Percentiles rank a stretch among this genome's conserved stretches.
Conservation (phyloP, 2,888 invertebrate species). For the Microplitis manilae region DNA sequence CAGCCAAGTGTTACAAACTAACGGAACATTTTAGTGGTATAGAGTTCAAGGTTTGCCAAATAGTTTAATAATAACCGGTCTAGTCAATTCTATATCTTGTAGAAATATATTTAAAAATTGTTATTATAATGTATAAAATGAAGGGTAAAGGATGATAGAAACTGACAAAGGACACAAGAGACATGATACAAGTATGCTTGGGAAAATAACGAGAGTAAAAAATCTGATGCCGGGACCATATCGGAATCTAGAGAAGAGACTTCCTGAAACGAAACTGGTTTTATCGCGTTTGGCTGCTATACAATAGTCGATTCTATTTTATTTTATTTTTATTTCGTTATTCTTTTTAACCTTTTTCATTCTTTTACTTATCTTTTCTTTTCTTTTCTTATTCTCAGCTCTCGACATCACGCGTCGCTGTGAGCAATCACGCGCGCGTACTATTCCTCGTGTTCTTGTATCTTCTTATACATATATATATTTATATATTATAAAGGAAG, state of each 20-base stretch:
- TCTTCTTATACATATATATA: not conserved
- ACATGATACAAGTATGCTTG: not conserved
- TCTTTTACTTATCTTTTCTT: not conserved
- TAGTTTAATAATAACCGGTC: not conserved
- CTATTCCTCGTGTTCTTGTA: not conserved
- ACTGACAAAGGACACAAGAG: constrained; percentile 10
- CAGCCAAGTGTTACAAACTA: constrained; percentile 27
- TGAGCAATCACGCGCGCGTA: constrained; percentile 15
- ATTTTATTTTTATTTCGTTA: not conserved
- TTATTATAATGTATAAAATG: not conserved
- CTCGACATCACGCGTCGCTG: constrained; percentile 5
- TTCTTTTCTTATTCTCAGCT: constrained; percentile 8
- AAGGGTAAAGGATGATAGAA: constrained; percentile 1
- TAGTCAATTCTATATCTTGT: not conserved
- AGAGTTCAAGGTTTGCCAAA: constrained; percentile 1
- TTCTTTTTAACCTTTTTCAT: not conserved
- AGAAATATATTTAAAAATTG: not conserved
- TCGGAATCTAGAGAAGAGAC: constrained; percentile 30
- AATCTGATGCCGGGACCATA: constrained; percentile 17
- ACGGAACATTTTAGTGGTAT: not conserved
- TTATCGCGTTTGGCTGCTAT: constrained; percentile 24
- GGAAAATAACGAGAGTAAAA: constrained; percentile 33
- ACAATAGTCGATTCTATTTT: constrained; percentile 22
- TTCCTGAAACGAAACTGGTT: constrained; percentile 57
- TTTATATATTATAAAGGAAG: not conserved